Evolutionary conservation across 2,113 vertebrate genomes (phyloP).

Genomic region (Peromyscus polionotus): DNA sequence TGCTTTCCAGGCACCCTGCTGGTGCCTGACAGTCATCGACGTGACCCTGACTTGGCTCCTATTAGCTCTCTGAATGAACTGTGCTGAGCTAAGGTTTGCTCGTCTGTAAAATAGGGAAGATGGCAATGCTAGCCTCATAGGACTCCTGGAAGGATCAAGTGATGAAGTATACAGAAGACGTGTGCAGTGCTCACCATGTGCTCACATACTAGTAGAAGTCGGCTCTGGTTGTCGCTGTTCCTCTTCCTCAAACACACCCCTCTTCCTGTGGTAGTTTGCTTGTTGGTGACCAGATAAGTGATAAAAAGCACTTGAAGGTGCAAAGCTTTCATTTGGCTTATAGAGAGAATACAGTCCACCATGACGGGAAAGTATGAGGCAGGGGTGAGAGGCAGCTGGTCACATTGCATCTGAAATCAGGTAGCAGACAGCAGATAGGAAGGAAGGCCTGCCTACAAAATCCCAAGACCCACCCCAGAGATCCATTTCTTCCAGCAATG

Average conservation of each 20-base stretch:
- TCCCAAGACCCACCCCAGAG: not conserved
- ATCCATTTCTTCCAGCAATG: not conserved
- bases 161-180: not conserved
- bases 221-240: not conserved
- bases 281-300: not conserved
- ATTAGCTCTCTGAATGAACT: not conserved
- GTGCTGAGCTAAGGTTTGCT: not conserved
- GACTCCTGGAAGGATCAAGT: not conserved
- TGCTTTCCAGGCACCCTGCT: not conserved
- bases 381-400: too few species aligned
- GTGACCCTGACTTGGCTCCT: not conserved
- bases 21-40: not conserved
- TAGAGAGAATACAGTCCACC: not conserved
- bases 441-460: not conserved
- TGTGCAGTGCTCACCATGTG: rapidly evolving
- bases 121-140: not conserved
- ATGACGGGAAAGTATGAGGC: not conserved
- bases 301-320: not conserved
- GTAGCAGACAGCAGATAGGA: too few species aligned
- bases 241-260: not conserved
- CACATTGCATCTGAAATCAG: not conserved
- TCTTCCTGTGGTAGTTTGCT: not conserved
- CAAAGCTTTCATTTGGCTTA: not conserved
- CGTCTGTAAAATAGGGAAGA: not conserved
- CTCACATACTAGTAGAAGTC: not conserved